Percentiles rank a stretch among this genome's conserved stretches.
Conservation (phyloP, 1,140 invertebrate species). For the Marisa cornuarietis region DNA sequence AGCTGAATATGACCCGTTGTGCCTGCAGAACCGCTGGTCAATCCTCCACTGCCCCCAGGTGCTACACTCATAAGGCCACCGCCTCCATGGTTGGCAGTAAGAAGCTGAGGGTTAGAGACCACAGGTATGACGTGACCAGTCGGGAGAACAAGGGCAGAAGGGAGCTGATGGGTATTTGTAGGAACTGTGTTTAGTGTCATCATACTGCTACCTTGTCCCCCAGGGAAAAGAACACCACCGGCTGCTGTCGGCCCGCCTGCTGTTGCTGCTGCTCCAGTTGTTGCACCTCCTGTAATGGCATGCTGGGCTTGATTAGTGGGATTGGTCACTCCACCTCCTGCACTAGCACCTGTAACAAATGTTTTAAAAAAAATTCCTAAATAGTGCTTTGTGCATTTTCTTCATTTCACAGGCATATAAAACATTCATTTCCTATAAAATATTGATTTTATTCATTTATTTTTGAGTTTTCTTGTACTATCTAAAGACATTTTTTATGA, state of each 20-base stretch:
- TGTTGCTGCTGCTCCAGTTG: background rate
- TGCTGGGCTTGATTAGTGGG: constrained; percentile 8
- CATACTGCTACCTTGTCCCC: constrained; percentile 43
- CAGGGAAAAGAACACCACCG: constrained; percentile 37
- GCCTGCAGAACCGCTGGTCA: background rate
- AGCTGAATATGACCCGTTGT: constrained; percentile 7
- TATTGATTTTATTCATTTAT: too few species aligned
- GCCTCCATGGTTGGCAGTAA: constrained; percentile 15
- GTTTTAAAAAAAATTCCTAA: too few species aligned
- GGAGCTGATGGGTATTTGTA: constrained; percentile 56
- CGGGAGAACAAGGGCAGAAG: constrained; percentile 64
- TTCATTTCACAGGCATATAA: too few species aligned
- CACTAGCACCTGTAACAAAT: background rate
- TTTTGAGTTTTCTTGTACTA: too few species aligned
- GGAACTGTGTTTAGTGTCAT: constrained; percentile 48
- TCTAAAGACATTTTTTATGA: too few species aligned
- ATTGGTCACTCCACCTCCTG: background rate
- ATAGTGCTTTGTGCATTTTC: too few species aligned
- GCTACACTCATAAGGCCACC: background rate
- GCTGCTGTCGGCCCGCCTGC: background rate
- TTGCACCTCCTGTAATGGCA: background rate
- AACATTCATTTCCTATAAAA: too few species aligned
- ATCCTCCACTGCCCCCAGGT: background rate
- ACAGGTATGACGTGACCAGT: constrained; percentile 67
- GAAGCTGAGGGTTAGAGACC: constrained; percentile 62